Conservation (phyloP, 2,888 invertebrate species). For the Sarcophaga variegata region DNA sequence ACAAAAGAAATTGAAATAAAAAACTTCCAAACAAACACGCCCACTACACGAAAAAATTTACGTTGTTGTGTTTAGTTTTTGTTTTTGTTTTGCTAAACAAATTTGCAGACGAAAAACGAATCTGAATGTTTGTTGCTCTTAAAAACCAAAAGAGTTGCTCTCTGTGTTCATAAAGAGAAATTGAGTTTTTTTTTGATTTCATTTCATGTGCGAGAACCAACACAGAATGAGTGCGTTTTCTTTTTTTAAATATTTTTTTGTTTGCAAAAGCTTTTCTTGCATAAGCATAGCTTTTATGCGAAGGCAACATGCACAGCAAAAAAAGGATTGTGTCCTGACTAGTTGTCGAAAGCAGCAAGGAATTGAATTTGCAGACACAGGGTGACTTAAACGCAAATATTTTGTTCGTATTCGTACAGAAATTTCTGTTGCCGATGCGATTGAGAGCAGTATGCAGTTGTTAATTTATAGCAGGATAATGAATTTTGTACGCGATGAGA, state of each 20-base stretch:
- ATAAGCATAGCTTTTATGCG: slow-evolving; percentile 38
- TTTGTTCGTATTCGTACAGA: no score
- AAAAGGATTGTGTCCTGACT: slow-evolving; percentile 72
- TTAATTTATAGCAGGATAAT: no score
- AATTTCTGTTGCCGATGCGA: no score
- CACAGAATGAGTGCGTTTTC: slow-evolving; percentile 45
- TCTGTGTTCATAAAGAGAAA: slow-evolving; percentile 1
- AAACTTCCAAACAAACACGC: slow-evolving; percentile 68
- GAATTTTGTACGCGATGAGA: no score
- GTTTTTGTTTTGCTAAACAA: neutral
- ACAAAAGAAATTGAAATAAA: slow-evolving; percentile 27
- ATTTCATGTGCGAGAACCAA: neutral
- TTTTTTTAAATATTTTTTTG: neutral
- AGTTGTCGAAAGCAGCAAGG: neutral
- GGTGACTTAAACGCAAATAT: slow-evolving; percentile 2
- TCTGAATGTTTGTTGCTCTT: neutral
- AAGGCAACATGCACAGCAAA: neutral
- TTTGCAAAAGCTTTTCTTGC: slow-evolving; percentile 61
- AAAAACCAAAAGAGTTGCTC: neutral
- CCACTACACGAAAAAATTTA: slow-evolving; percentile 60
- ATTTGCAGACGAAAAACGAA: neutral
- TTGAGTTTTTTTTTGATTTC: neutral
- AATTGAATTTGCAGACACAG: slow-evolving; percentile 14
- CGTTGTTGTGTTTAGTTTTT: neutral
- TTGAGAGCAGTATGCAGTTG: no score